phyloP scores from a whole-genome alignment of 2,888 invertebrate genomes.

The Melangyna quadrimaculata region DNA sequence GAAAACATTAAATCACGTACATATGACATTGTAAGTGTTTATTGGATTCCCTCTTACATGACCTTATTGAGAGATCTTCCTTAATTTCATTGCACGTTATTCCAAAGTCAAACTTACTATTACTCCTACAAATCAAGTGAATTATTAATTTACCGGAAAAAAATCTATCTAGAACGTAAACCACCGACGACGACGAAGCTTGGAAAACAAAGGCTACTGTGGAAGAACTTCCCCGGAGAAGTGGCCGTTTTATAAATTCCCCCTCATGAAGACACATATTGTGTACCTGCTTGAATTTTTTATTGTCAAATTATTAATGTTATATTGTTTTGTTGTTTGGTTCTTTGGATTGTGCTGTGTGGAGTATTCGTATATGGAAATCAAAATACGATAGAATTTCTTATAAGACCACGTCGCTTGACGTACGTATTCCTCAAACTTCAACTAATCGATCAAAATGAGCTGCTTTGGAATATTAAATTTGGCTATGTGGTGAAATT shows the following conservation, averaged over 20 bases:
- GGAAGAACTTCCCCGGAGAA: constrained; percentile 16
- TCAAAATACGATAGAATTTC: constrained; percentile 31
- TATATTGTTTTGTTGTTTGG: constrained; percentile 5
- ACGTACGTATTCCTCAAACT: not conserved
- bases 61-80: constrained; percentile 30
- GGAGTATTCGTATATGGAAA: not conserved
- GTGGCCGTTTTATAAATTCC: constrained; percentile 6
- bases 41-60: constrained; percentile 4
- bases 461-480: not conserved
- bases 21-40: not conserved
- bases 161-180: not conserved
- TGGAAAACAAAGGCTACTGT: not conserved
- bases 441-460: not conserved
- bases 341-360: constrained; percentile 11
- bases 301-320: constrained; percentile 51
- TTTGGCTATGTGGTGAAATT: not conserved
- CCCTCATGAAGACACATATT: not conserved
- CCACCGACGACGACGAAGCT: not conserved
- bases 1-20: not conserved
- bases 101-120: constrained; percentile 17
- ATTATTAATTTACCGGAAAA: constrained; percentile 5
- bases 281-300: constrained; percentile 41
- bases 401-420: not conserved
- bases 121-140: not conserved
- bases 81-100: constrained; percentile 10